Base-by-base conservation (phyloP, 2,113 vertebrate genomes). In the Cheirogaleus medius region DNA sequence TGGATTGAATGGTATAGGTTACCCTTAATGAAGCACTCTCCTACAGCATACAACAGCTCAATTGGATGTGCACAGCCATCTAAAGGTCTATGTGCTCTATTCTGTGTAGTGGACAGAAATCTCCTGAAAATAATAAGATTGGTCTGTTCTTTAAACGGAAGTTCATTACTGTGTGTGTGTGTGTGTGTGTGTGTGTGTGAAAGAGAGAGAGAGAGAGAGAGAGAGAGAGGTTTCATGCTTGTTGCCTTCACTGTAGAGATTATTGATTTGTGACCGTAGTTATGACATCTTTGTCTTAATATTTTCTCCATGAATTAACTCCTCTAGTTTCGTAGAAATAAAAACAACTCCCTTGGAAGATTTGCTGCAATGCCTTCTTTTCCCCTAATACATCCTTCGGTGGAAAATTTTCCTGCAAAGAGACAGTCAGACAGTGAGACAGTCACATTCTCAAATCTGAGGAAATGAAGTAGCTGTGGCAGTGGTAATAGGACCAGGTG, bases 261-360 rank as follows among this genome's bases (percentile, higher is more conserved):
- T 92, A 92, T 32, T 2, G 0, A 78, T 87, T 90, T 90, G 6
- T 82, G 91, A 95, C 68, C 58, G 25, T 32, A 84, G 77, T 21
- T 94, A 83, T 52, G 96, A 58, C 0, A 27, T 69, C 73, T 97
- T 97, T 85, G 47, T 34, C 39, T 73, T 85, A 92, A 68, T 37
- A 39, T 64, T 71, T 85, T 0, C 2, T 56, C 37, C 92, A 69
- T 17, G 56, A 32, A 5, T 90, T 18, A 0, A 54, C 0, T 10
- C 60, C 18, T 97, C 21, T 60, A 3, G 2, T 69, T 74, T 34
- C 95, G 54, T 93, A 95, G n/a, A 58, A 96, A 78, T 66, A 64
- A 93, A 96, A 77, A 0, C 15, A 89, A n/a, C 32, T 0, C 1
- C 0, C 69, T 90, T 87, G 56, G 29, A 95, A 87, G 47, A 44